Base-by-base conservation (phyloP, 2,797 vertebrate species). In the Pseudocheirus occidentalis region DNA sequence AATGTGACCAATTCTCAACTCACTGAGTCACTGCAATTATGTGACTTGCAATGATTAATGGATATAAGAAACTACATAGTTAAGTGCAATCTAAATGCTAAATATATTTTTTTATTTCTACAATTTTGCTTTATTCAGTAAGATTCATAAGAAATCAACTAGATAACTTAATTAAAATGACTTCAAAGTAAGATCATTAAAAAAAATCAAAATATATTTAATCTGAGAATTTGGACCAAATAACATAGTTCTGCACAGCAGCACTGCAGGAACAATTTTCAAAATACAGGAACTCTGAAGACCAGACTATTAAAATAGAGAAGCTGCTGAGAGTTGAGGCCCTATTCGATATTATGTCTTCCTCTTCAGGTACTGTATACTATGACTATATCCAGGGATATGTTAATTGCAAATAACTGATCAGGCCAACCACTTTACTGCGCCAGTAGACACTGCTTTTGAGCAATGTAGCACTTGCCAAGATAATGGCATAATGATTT, bases 81-180 rank as follows among this genome's bases (percentile, higher is more conserved):
- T 40, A 93, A 92, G n/a, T 92, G 91, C 46, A 87, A 91, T 34
- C n/a, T 95, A 89, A 94, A 62, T 10, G 5, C 46, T 95, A 87
- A 90, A 94, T 59, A 40, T 92, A 12, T n/a, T 54, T 92, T 92
- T 96, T 90, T 96, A 95, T n/a, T 95, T 50, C 24, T n/a, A 96
- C 13, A 81, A 34, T 50, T 27, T 96, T 94, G 50, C 3, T 58
- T 95, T 14, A 50, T 93, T 24, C 10, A 87, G 28, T 46, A 81
- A 94, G 34, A 89, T 91, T 90, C 92, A 73, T 95, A 93, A 81
- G 40, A 24, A 91, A 92, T 93, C 94, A 55, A n/a, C 53, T 91
- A 92, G n/a, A 92, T 55, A 90, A 55, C 92, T 94, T 94, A 92
- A 92, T 91, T 95, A 93, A 94, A 93, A 94, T 24, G 94, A 94